A percentile compares a stretch with the other conserved stretches of the same genome.
phyloP scores from a whole-genome alignment of 2,797 vertebrate genomes.

The Sphenopsis melanotis region DNA sequence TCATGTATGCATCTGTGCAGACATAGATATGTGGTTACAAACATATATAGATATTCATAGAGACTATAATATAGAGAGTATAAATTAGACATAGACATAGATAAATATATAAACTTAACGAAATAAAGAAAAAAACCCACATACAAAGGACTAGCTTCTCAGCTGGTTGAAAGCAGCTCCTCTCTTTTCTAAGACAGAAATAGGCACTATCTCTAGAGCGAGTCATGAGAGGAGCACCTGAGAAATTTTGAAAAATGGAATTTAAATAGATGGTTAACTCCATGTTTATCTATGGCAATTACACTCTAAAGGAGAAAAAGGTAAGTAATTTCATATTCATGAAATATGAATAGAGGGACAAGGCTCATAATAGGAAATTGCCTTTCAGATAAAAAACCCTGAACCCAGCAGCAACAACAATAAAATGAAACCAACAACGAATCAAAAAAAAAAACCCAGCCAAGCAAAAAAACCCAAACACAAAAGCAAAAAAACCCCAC shows the following conservation, averaged over 20 bases:
- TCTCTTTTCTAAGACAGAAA: neutral
- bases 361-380: neutral
- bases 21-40: neutral
- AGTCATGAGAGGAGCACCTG: rapidly evolving
- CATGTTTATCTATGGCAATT: neutral
- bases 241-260: neutral
- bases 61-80: neutral
- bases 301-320: neutral
- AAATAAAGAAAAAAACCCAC: neutral
- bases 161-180: neutral
- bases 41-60: neutral
- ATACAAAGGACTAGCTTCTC: neutral
- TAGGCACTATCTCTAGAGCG: neutral
- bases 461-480: neutral
- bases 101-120: neutral
- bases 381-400: neutral
- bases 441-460: neutral
- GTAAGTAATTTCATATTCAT: neutral
- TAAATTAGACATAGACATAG: neutral
- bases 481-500: rapidly evolving
- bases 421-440: neutral
- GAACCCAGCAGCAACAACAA: neutral
- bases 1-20: neutral
- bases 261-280: neutral
- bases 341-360: neutral